These are phyloP conservation scores for Marisa cornuarietis DNA, from an alignment of 1,140 invertebrate species.

Conservation along the genomic window DNA sequence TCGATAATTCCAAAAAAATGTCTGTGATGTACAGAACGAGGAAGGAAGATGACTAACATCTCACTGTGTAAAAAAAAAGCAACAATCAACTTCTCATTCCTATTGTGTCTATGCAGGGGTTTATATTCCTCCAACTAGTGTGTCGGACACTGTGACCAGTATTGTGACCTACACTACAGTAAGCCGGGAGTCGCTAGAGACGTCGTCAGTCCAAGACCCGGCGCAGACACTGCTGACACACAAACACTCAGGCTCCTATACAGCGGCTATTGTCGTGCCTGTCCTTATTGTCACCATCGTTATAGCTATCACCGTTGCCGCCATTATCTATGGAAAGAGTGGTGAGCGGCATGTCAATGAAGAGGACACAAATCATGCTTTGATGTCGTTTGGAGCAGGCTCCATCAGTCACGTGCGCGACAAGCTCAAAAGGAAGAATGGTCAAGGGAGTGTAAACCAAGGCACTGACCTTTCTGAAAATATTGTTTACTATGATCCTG, in stretches of 20 bases:
- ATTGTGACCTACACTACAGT: background rate
- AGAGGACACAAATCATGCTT: background rate
- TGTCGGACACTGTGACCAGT: background rate
- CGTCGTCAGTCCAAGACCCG: no score
- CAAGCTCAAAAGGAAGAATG: background rate
- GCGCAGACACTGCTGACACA: no score
- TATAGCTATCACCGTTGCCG: background rate
- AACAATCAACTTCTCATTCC: no score
- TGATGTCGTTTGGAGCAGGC: background rate
- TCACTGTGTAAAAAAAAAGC: background rate
- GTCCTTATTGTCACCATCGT: background rate
- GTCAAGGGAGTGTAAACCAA: background rate
- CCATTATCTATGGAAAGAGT: background rate
- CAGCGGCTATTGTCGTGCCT: conserved; percentile 17
- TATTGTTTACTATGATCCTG: background rate
- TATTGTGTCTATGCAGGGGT: background rate
- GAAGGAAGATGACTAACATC: background rate
- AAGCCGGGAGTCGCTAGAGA: background rate
- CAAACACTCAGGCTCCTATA: background rate
- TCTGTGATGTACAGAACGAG: background rate
- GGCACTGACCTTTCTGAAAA: background rate
- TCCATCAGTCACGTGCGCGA: background rate
- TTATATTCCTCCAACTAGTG: conserved; percentile 3
- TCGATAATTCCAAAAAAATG: background rate
- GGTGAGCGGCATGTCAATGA: background rate